These are phyloP conservation scores for Coregonus ussuriensis DNA, from an alignment of 2,797 vertebrate genomes.

Conservation along the genomic window DNA sequence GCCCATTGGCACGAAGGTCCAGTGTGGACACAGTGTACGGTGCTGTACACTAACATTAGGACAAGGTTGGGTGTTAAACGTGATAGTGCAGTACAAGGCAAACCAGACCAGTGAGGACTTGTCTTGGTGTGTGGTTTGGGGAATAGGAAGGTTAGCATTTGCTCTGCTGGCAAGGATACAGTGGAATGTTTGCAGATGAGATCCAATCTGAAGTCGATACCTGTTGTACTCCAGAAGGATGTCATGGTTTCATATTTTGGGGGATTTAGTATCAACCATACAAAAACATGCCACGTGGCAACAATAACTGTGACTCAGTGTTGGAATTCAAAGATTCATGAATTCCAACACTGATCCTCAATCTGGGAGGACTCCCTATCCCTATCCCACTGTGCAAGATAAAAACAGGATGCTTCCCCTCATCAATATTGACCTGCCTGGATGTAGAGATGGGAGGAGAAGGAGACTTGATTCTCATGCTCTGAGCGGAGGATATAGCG, in stretches of 20 bases:
- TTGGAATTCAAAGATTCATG: too few relatives aligned
- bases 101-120: background rate
- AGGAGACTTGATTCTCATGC: background rate
- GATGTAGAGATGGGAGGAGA: background rate
- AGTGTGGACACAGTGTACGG: slow-evolving; percentile 28
- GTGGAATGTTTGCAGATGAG: background rate
- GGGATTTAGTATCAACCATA: too few relatives aligned
- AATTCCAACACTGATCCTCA: background rate
- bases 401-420: background rate
- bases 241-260: too few relatives aligned
- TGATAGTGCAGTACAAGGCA: background rate
- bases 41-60: slow-evolving; percentile 36
- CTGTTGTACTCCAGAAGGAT: too few relatives aligned
- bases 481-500: background rate
- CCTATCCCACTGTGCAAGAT: too few relatives aligned
- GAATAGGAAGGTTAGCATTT: background rate
- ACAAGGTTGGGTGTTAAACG: too few relatives aligned
- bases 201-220: background rate
- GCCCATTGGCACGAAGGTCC: slow-evolving; percentile 55
- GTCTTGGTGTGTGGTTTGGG: background rate
- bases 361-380: background rate
- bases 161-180: background rate
- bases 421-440: slow-evolving; percentile 6
- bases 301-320: too few relatives aligned
- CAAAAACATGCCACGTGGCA: too few relatives aligned